A percentile compares a stretch with the other conserved stretches of the same genome.
Evolutionary conservation across 2,888 invertebrate genomes (phyloP).

Genomic region (Ormyrus pomaceus): DNA sequence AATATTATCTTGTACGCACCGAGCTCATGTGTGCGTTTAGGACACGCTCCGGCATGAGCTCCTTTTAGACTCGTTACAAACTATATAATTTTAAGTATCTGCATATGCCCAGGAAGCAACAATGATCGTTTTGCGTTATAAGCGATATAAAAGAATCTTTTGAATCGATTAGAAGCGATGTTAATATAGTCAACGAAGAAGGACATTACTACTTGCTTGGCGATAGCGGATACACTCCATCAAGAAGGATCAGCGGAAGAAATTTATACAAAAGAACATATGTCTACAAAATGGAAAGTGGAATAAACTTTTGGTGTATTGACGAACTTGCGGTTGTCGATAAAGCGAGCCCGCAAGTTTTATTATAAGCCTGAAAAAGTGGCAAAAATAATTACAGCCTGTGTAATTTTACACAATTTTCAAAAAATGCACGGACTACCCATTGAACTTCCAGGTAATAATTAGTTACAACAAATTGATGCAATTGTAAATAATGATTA

Average conservation of each 20-base stretch:
- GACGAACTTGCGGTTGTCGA: neutral
- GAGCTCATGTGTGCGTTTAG: too few species aligned
- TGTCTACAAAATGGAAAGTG: constrained; percentile 2
- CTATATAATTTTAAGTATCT: constrained; percentile 1
- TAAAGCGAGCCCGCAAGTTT: neutral
- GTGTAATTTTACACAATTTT: constrained; percentile 30
- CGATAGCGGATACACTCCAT: constrained; percentile 17
- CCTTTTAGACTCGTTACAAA: neutral
- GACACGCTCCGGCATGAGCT: too few species aligned
- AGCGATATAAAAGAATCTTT: neutral
- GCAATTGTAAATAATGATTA: neutral
- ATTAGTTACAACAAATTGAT: neutral
- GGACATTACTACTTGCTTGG: neutral
- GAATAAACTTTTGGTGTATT: constrained; percentile 6
- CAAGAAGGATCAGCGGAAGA: neutral
- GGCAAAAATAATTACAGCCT: constrained; percentile 5
- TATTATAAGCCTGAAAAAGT: neutral
- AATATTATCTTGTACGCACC: too few species aligned
- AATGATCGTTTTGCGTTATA: neutral
- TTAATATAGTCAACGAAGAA: neutral
- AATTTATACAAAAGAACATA: neutral
- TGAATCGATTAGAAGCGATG: neutral
- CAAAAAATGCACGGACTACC: neutral
- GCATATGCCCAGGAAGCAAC: constrained; percentile 7
- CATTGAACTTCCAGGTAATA: neutral